Evolutionary conservation across 2,113 vertebrate species (phyloP).

Genomic region (Tragelaphus strepsiceros): DNA sequence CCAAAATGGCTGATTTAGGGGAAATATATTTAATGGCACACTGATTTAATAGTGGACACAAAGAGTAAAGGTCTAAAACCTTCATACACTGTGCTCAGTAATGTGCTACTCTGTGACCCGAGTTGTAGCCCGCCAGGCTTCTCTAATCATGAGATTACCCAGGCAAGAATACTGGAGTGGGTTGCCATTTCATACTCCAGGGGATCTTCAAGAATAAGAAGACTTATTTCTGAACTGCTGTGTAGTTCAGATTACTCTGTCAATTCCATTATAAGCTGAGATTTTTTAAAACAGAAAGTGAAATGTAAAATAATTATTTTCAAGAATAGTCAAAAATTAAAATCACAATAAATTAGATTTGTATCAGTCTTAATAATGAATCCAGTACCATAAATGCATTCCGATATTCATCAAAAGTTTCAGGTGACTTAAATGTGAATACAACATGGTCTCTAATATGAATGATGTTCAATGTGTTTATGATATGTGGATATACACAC

Average conservation of each 20-base stretch:
- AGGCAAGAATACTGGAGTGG: not conserved
- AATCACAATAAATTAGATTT: not conserved
- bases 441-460: not conserved
- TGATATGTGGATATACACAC: not conserved
- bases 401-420: not conserved
- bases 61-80: not conserved
- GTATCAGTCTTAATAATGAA: not conserved
- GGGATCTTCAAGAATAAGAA: not conserved
- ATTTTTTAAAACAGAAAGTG: not conserved
- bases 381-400: not conserved
- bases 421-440: not conserved
- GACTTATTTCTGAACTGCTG: not conserved
- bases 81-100: not conserved
- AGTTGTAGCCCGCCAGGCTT: not conserved
- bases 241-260: not conserved
- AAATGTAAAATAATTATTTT: not conserved
- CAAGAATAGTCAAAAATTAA: not conserved
- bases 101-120: not conserved
- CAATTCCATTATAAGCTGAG: not conserved
- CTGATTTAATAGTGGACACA: not conserved
- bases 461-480: not conserved
- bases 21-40: not conserved
- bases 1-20: not conserved
- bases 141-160: not conserved
- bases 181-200: not conserved